Evolutionary conservation across 2,113 vertebrate genomes (phyloP).

Genomic region (Hystrix brachyura): DNA sequence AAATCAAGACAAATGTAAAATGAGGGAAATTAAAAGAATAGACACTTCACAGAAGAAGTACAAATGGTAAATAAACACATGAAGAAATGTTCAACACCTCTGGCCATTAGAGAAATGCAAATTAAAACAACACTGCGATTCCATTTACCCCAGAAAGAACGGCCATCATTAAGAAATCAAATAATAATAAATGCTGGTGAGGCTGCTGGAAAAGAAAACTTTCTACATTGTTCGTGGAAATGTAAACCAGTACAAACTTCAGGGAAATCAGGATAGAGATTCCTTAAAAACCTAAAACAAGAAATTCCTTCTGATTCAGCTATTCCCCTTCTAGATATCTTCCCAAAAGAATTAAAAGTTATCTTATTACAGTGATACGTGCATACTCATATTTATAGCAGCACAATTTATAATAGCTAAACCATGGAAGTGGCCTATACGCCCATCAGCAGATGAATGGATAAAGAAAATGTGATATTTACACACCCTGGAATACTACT

Average conservation of each 20-base stretch:
- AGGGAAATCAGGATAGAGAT: neutral
- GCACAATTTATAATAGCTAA: neutral
- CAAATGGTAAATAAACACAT: neutral
- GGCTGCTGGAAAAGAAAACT: neutral
- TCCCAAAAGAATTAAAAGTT: neutral
- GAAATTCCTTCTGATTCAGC: neutral
- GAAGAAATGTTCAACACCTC: neutral
- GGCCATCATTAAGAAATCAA: neutral
- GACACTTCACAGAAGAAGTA: neutral
- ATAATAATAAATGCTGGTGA: neutral
- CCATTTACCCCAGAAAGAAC: neutral
- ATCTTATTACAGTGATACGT: neutral
- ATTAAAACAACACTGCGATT: neutral
- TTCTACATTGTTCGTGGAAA: neutral
- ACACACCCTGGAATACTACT: neutral
- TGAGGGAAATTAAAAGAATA: neutral
- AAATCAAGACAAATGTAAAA: conserved; percentile 25
- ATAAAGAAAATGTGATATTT: neutral
- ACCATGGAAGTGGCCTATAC: neutral
- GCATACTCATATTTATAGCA: neutral
- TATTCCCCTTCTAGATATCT: neutral
- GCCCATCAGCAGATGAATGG: neutral
- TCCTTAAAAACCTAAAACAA: neutral
- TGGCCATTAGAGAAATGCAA: neutral
- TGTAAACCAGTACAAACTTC: neutral